Percentiles rank a stretch among this genome's conserved stretches.
phyloP scores from a whole-genome alignment of 2,888 invertebrate species.

The Mythimna loreyi region DNA sequence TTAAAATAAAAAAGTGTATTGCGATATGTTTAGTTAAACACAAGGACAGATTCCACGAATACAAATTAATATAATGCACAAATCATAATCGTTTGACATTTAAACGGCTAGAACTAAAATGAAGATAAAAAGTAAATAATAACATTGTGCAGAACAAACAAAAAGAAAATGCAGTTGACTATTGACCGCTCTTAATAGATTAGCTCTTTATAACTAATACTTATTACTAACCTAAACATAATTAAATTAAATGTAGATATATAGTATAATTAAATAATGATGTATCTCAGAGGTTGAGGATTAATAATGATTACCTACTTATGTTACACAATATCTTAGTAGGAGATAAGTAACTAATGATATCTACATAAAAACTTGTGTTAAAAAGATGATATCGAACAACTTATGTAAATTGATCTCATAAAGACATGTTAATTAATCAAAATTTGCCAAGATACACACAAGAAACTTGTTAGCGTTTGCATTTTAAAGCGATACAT shows the following conservation, averaged over 20 bases:
- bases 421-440: conserved; percentile 13
- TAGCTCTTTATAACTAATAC: not conserved
- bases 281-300: not conserved
- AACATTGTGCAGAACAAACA: not conserved
- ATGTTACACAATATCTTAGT: not conserved
- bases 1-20: not conserved
- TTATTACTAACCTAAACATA: not conserved
- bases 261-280: conserved; percentile 3
- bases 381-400: not conserved
- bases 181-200: not conserved
- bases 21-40: conserved; percentile 13
- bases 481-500: conserved; percentile 2
- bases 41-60: conserved; percentile 18
- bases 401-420: conserved; percentile 17
- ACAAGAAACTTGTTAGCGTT: conserved; percentile 13
- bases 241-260: not conserved
- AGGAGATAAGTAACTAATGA: not conserved
- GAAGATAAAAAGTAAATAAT: not conserved
- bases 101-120: conserved; percentile 13
- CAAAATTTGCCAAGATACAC: not conserved
- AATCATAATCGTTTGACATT: conserved; percentile 22
- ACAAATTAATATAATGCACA: conserved; percentile 15
- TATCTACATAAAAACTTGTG: conserved; percentile 9
- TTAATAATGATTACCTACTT: conserved; percentile 1
- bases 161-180: not conserved